Percentiles rank a stretch among this genome's conserved stretches.
Conservation (phyloP, 2,113 vertebrate genomes). For the Rhegmatorhina hoffmannsi region DNA sequence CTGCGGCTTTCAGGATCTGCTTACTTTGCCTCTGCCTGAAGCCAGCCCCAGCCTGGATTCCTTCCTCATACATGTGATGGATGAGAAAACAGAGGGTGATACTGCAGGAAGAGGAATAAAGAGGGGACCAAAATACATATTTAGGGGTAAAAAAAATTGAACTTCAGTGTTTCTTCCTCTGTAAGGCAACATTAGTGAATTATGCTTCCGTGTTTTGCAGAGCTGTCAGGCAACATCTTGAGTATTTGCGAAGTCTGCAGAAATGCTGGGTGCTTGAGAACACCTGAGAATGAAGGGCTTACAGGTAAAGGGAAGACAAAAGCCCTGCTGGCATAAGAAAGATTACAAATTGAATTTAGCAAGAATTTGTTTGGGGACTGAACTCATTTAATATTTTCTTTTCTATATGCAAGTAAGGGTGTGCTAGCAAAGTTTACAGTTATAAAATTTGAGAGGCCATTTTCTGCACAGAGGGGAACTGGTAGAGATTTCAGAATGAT, state of each 20-base stretch:
- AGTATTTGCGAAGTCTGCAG: background rate
- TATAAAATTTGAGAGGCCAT: background rate
- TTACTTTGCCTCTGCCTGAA: conserved; percentile 7
- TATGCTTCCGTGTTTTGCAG: background rate
- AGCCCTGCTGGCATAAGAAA: background rate
- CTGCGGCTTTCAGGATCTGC: background rate
- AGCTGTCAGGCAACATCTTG: background rate
- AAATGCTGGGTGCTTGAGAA: background rate
- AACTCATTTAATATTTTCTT: background rate
- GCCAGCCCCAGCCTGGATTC: conserved; percentile 16
- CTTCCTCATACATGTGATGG: background rate
- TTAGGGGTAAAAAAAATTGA: background rate
- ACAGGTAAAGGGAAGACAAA: background rate
- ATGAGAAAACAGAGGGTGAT: background rate
- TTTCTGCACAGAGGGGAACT: background rate
- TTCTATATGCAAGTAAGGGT: background rate
- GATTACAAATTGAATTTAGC: background rate
- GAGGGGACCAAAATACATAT: background rate
- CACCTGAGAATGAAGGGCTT: background rate
- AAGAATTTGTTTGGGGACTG: background rate
- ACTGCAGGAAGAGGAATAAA: background rate
- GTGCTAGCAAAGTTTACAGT: background rate
- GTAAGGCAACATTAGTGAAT: background rate
- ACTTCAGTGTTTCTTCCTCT: background rate
- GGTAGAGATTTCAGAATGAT: background rate